phyloP scores from a whole-genome alignment of 2,888 invertebrate species.

The Amaurobius ferox region DNA sequence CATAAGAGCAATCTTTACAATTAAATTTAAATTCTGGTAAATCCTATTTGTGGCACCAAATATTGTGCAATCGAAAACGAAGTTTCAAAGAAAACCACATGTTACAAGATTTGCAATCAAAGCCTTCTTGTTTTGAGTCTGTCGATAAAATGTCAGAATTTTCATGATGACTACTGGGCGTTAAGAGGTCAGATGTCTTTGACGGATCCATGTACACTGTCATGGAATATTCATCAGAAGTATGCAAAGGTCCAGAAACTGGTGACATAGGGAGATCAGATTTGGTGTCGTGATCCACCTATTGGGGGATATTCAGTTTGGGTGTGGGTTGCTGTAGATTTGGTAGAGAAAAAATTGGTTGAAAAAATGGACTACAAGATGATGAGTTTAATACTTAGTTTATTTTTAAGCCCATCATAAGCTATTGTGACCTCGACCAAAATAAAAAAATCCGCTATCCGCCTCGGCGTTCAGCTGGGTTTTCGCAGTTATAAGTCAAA shows the following conservation, averaged over 20 bases:
- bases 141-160: conserved; percentile 35
- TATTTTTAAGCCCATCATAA: conserved; percentile 92
- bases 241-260: conserved; percentile 59
- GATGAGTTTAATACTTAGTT: conserved; percentile 96
- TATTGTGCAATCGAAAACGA: too few species aligned
- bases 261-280: conserved; percentile 50
- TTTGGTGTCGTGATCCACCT: conserved; percentile 35
- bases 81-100: too few species aligned
- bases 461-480: too few species aligned
- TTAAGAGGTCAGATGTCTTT: conserved; percentile 31
- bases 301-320: too few species aligned
- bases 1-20: too few species aligned
- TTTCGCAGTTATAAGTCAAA: too few species aligned
- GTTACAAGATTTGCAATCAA: too few species aligned
- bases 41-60: too few species aligned
- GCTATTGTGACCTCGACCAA: conserved; percentile 94
- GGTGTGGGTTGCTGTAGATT: conserved; percentile 4
- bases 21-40: too few species aligned
- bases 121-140: conserved; percentile 48
- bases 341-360: conserved; percentile 85
- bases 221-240: conserved; percentile 48
- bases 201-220: conserved; percentile 57
- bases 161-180: conserved; percentile 54
- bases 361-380: conserved; percentile 95
- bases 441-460: too few species aligned